These are phyloP conservation scores for Odontophorus gujanensis DNA, from an alignment of 2,113 vertebrate species.

Conservation along the genomic window DNA sequence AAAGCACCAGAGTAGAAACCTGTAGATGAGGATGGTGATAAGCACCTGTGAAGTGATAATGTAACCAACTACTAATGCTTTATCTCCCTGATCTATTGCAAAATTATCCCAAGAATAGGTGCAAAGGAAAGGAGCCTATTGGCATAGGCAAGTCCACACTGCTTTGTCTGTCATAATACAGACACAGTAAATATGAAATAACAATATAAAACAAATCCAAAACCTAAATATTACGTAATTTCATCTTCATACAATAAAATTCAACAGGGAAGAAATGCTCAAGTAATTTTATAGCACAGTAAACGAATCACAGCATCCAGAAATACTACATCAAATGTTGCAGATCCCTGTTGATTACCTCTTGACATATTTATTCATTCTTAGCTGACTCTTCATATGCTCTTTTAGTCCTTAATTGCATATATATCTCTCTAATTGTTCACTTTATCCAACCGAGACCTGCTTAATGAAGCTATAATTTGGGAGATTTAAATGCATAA, in stretches of 20 bases:
- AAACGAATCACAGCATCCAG: not conserved
- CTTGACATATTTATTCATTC: not conserved
- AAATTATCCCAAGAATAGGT: not conserved
- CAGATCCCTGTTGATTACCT: not conserved
- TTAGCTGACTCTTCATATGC: not conserved
- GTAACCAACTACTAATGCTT: not conserved
- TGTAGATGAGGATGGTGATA: not conserved
- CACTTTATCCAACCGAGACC: not conserved
- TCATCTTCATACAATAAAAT: not conserved
- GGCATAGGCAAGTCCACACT: not conserved
- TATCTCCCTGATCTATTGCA: not conserved
- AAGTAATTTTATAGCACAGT: not conserved
- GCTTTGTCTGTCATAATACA: not conserved
- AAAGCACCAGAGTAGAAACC: not conserved
- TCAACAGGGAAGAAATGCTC: not conserved
- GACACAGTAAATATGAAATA: not conserved
- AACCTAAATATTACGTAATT: not conserved
- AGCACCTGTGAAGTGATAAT: not conserved
- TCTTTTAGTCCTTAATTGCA: not conserved
- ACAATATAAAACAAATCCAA: not conserved
- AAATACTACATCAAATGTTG: not conserved
- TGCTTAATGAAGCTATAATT: not conserved
- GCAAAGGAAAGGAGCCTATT: not conserved
- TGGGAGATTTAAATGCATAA: conserved; percentile 9
- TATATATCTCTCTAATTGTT: not conserved